These are phyloP conservation scores for Himalopsyche anomala DNA, from an alignment of 2,888 invertebrate genomes.

Conservation along the genomic window DNA sequence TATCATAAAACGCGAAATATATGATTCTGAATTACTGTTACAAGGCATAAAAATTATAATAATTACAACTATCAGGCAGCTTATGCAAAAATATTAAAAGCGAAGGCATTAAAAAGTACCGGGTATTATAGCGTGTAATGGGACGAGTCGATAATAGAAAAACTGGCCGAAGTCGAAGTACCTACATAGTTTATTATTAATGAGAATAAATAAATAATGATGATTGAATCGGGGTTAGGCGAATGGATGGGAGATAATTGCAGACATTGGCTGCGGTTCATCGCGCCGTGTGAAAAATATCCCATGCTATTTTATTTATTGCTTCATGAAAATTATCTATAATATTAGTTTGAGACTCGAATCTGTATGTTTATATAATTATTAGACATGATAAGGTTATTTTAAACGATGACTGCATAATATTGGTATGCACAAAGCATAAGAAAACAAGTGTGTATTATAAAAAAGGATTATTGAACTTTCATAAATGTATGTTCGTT, in stretches of 20 bases:
- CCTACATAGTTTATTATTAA: slow-evolving; percentile 50
- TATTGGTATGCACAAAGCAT: too few species aligned
- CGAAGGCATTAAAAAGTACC: neutral
- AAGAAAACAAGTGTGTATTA: too few species aligned
- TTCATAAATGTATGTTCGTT: too few species aligned
- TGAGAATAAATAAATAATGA: slow-evolving; percentile 57
- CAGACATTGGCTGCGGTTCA: slow-evolving; percentile 34
- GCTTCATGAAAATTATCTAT: neutral
- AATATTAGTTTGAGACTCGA: neutral
- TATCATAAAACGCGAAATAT: too few species aligned
- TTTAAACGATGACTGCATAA: too few species aligned
- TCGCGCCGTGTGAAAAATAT: slow-evolving; percentile 52
- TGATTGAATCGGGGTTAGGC: slow-evolving; percentile 55
- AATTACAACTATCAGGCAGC: neutral
- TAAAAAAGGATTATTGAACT: too few species aligned
- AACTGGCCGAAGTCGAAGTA: slow-evolving; percentile 8
- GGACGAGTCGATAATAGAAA: slow-evolving; percentile 24
- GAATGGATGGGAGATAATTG: slow-evolving; percentile 53
- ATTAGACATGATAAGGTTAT: too few species aligned
- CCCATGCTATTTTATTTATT: slow-evolving; percentile 35
- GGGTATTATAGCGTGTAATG: neutral
- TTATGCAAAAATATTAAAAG: neutral
- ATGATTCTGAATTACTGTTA: too few species aligned
- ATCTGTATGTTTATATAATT: too few species aligned
- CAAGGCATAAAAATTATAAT: too few species aligned